Evolutionary conservation across 1,140 invertebrate species (phyloP).

Genomic region (Bilobella aurantiaca): DNA sequence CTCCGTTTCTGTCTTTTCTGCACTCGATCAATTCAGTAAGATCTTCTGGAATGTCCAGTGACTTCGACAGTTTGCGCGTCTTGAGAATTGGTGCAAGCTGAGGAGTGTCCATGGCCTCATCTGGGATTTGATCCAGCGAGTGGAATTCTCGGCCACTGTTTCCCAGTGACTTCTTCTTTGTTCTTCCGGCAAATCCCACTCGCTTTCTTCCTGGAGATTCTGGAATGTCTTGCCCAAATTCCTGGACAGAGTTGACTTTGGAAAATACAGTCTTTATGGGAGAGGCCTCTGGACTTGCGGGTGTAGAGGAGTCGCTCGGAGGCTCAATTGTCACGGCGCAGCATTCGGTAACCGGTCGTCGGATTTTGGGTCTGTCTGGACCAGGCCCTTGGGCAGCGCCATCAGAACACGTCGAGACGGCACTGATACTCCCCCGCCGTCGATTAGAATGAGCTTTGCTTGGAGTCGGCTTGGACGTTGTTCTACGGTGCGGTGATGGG

Average conservation of each 20-base stretch:
- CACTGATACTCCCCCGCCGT: neutral
- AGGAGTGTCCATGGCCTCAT: neutral
- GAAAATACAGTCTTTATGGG: constrained; percentile 15
- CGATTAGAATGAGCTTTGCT: neutral
- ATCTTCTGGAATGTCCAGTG: constrained; percentile 23
- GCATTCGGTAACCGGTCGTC: constrained; percentile 9
- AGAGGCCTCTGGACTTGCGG: constrained; percentile 13
- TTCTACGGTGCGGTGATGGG: neutral
- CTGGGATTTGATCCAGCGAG: constrained; percentile 33
- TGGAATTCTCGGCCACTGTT: constrained; percentile 23
- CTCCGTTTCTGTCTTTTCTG: neutral
- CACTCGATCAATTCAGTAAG: neutral
- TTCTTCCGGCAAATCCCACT: constrained; percentile 17
- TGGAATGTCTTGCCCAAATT: neutral
- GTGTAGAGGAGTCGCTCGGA: constrained; percentile 29
- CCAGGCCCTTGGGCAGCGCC: neutral
- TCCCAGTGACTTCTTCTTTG: constrained; percentile 20
- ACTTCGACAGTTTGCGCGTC: constrained; percentile 24
- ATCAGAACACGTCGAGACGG: neutral
- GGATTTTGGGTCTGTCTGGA: neutral
- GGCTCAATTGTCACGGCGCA: constrained; percentile 33
- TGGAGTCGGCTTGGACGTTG: neutral
- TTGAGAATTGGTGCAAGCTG: constrained; percentile 14
- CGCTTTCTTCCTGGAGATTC: constrained; percentile 14
- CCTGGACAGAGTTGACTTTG: neutral